Evolutionary conservation across 2,797 vertebrate genomes (phyloP), one percentile per base, ranked within the genome.

Genomic region (Schizopygopsis malacanthus): DNA sequence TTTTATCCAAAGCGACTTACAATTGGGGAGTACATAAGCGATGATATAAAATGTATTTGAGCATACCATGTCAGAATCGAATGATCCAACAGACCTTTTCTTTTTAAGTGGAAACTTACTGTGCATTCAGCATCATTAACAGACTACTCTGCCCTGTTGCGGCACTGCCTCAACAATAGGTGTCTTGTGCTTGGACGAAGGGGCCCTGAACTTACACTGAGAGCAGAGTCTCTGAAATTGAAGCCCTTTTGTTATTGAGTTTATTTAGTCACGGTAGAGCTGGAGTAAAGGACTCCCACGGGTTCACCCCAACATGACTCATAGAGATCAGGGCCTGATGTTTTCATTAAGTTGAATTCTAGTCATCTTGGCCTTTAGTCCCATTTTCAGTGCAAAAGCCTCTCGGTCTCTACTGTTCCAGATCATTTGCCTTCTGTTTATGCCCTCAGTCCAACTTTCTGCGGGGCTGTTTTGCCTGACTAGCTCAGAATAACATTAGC

Each of bases 341-440:
- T 81, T 87, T 88, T 88, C 65, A 41, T 78, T 81, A 33, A 83
- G 63, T 69, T 87, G 77, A 37, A 80, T 76, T 65, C 63, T 83
- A 33, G 47, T 79, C 37, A 10, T 52, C 20, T 76, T 54, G 52
- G 65, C 79, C 45, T 75, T 65, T 69, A 20, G 63, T 69, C 13
- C 59, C 20, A 81, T 71, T 86, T 86, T 76, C 33, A 79, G 61
- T n/a, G 39, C 69, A 52, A 43, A 77, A 80, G 70, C 22, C 86
- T 82, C 70, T 75, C 47, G 28, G 65, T 33, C 45, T 79, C 52
- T 69, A 41, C 22, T 81, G 71, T 84, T 87, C 70, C 80, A 47
- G 52, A 56, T 78, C 47, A 76, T 81, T 79, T 72, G 73, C 54
- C 85, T 88, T 86, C 76, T 88, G 70, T 78, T 50, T 52, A 87